Evolutionary conservation across 2,888 invertebrate species (phyloP).

Genomic region (Abrostola tripartita): DNA sequence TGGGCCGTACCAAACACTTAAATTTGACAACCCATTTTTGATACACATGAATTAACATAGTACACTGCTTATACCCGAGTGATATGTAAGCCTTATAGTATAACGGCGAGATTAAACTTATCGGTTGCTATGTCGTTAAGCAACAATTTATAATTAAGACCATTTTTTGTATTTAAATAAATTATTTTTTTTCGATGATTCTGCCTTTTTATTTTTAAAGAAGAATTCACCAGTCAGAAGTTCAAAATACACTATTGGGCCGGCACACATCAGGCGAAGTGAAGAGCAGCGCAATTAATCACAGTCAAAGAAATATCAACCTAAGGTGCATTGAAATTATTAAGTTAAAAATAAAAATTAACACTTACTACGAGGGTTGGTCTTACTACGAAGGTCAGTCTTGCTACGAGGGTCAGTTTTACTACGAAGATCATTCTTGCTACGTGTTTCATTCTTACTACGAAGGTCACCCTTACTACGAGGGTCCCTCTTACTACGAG

Average conservation of each 20-base stretch:
- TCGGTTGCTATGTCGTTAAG: conserved; percentile 53
- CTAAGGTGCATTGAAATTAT: background rate
- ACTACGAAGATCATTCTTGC: too few species aligned
- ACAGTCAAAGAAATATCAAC: background rate
- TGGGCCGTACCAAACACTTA: too few species aligned
- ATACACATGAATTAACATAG: background rate
- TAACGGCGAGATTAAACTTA: conserved; percentile 21
- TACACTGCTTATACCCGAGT: conserved; percentile 5
- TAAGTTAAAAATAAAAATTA: background rate
- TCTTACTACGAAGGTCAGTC: too few species aligned
- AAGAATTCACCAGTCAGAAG: too few species aligned
- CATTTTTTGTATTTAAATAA: conserved; percentile 69
- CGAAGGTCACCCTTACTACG: too few species aligned
- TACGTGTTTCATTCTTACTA: too few species aligned
- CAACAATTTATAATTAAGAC: conserved; percentile 63
- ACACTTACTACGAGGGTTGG: too few species aligned
- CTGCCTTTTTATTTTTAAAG: conserved; percentile 7
- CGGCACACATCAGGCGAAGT: background rate
- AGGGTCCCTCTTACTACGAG: too few species aligned
- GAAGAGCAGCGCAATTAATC: background rate
- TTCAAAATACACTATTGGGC: background rate
- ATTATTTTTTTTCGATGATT: conserved; percentile 62
- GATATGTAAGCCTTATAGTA: conserved; percentile 18
- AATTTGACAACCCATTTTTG: too few species aligned
- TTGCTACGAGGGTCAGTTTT: too few species aligned